phyloP scores from a whole-genome alignment of 2,113 vertebrate species.

The Blennius ocellaris region DNA sequence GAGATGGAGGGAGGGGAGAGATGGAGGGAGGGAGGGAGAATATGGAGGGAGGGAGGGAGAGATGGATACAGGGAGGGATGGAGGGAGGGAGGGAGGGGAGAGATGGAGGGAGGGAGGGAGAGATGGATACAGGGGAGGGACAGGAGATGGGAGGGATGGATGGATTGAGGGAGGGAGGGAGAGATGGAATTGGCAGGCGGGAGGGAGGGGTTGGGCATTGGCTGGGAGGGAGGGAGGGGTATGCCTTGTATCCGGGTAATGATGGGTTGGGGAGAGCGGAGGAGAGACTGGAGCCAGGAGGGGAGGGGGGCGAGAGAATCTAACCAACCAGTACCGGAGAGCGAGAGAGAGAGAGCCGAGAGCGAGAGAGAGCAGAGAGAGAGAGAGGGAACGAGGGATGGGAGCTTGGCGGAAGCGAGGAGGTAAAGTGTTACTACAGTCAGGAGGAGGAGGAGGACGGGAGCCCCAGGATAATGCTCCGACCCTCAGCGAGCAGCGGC shows the following conservation, averaged over 20 bases:
- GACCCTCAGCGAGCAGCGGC: conserved; percentile 58
- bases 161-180: background rate
- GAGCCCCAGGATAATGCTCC: conserved; percentile 76
- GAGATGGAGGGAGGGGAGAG: background rate
- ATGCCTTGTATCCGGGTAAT: conserved; percentile 63
- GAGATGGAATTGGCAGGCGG: conserved; percentile 16
- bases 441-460: conserved; percentile 67
- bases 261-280: conserved; percentile 61
- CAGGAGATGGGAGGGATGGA: conserved; percentile 15
- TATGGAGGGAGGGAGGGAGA: conserved; percentile 60
- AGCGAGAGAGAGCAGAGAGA: conserved; percentile 59
- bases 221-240: conserved; percentile 57
- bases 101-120: background rate
- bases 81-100: conserved; percentile 58
- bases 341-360: conserved; percentile 63
- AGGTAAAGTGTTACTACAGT: conserved; percentile 84
- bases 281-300: conserved; percentile 47
- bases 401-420: conserved; percentile 68
- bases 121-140: too few relatives aligned
- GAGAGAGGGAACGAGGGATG: conserved; percentile 64
- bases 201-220: too few relatives aligned
- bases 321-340: conserved; percentile 75
- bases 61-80: too few relatives aligned
- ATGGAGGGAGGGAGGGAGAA: conserved; percentile 13
- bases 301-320: conserved; percentile 43